Evolutionary conservation across 2,888 invertebrate species (phyloP).

Genomic region (Drosophila mayaguana): DNA sequence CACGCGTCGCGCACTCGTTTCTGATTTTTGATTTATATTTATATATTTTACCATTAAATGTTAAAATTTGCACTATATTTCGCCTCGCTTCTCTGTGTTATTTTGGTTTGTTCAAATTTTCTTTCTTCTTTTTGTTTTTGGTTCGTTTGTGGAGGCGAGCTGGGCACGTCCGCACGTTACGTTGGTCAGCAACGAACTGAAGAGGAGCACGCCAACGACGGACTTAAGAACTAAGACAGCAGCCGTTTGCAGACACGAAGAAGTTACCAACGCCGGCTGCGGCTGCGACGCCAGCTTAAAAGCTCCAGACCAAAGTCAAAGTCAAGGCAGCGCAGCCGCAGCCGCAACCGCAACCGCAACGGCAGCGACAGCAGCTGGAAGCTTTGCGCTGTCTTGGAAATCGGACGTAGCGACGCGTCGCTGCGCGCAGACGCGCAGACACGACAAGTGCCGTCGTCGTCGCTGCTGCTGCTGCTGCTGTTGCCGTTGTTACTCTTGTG

Average conservation of each 20-base stretch:
- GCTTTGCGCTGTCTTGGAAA: conserved; percentile 48
- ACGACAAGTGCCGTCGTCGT: conserved; percentile 75
- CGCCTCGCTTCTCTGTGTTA: conserved; percentile 1
- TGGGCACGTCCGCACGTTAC: conserved; percentile 84
- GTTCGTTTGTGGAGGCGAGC: conserved; percentile 52
- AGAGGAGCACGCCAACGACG: conserved; percentile 85
- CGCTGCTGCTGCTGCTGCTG: conserved; percentile 12
- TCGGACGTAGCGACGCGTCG: conserved; percentile 12
- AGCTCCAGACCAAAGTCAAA: conserved; percentile 73
- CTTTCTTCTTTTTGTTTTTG: conserved; percentile 5
- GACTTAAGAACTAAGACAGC: conserved; percentile 85
- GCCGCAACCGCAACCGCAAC: conserved; percentile 3
- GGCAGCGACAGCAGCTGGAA: conserved; percentile 32
- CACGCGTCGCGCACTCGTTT: conserved; percentile 64
- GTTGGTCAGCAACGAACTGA: conserved; percentile 86
- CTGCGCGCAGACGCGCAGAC: conserved; percentile 42
- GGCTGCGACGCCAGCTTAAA: conserved; percentile 59
- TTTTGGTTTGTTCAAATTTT: conserved; percentile 11
- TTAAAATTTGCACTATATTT: conserved; percentile 18
- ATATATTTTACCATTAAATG: conserved; percentile 11
- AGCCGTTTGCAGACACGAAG: conserved; percentile 70
- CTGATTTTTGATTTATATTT: conserved; percentile 16
- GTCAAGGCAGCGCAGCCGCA: conserved; percentile 65
- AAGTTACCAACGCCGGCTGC: conserved; percentile 66
- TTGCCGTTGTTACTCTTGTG: conserved; percentile 35